Evolutionary conservation across 2,888 invertebrate genomes (phyloP), one percentile per base, ranked within the genome.

Genomic region (Abrostola tripartita): DNA sequence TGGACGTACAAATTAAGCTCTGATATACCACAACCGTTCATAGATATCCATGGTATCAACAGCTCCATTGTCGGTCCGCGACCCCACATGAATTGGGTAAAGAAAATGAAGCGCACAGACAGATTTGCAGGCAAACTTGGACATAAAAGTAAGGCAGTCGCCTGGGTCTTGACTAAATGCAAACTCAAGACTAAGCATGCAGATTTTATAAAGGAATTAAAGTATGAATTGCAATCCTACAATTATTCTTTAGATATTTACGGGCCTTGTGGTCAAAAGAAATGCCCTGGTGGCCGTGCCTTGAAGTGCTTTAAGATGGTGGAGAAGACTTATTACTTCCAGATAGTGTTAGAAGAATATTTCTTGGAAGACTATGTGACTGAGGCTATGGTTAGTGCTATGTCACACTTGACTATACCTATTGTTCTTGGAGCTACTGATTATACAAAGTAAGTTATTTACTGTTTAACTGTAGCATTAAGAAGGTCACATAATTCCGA

Each of bases 1-100:
- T 93, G 94, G 94, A 92, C 93, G 0, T 94, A 93, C 24, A 92
- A 86, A 81, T 74, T 92, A 1, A 83, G 90, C 62, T 93, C 93
- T 0, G 91, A 91, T 59, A 84, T 93, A 62, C 86, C 90, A 1
- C 88, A 90, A 50, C 88, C 93, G 0, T 91, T 90, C 69, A 79
- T 92, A 7, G 85, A 85, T 49, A 86, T 93, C 36, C 83, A 84
- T 52, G 75, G 86, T 59, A 50, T 37, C 0, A 82, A 86, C 6
- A 82, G 87, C 38, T 76, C 76, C 1, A 42, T 85, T 1, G 65
- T 92, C 7, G 93, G 93, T n/a, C 93, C 93, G 0, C 84, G 68
- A 11, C 69, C 24, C 1, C 63, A 79, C 7, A 81, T 90, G 49
- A 66, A 76, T 7, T 93, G 93, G 93, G 56, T 82, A 0, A 64